Conservation (phyloP, 2,888 invertebrate species). For the Drosophila neotestacea region DNA sequence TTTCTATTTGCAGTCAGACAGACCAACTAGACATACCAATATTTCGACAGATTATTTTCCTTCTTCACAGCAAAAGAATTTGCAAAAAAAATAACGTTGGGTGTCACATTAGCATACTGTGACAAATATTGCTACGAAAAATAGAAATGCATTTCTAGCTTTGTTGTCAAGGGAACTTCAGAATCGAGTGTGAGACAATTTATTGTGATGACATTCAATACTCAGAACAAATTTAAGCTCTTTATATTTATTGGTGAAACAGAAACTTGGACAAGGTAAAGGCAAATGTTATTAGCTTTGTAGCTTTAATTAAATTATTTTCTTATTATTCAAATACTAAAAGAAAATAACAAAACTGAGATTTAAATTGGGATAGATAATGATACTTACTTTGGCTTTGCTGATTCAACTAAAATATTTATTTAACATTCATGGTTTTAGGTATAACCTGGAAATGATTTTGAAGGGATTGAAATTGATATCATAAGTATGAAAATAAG, state of each 20-base stretch:
- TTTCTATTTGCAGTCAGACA: conserved; percentile 64
- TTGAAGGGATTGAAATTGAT: too few species aligned
- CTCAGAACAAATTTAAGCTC: neutral
- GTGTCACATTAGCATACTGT: conserved; percentile 42
- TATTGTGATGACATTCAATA: neutral
- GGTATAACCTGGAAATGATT: too few species aligned
- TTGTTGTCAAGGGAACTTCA: conserved; percentile 4
- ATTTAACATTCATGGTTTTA: too few species aligned
- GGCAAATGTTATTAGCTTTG: neutral
- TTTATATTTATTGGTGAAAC: neutral
- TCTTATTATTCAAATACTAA: too few species aligned
- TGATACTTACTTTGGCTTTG: too few species aligned
- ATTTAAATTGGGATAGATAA: neutral
- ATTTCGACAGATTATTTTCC: conserved; percentile 59
- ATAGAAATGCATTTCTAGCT: conserved; percentile 27
- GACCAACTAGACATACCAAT: conserved; percentile 22
- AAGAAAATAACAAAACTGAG: too few species aligned
- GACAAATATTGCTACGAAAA: conserved; percentile 42
- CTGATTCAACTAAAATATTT: too few species aligned
- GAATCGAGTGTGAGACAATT: neutral
- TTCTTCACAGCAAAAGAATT: conserved; percentile 28
- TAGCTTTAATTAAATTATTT: neutral
- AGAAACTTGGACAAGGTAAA: neutral
- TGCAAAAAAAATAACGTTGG: conserved; percentile 32
- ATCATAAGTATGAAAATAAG: too few species aligned